A percentile compares a stretch with the other conserved stretches of the same genome.
Conservation (phyloP, 2,888 invertebrate genomes). For the Pristionchus entomophagus region DNA sequence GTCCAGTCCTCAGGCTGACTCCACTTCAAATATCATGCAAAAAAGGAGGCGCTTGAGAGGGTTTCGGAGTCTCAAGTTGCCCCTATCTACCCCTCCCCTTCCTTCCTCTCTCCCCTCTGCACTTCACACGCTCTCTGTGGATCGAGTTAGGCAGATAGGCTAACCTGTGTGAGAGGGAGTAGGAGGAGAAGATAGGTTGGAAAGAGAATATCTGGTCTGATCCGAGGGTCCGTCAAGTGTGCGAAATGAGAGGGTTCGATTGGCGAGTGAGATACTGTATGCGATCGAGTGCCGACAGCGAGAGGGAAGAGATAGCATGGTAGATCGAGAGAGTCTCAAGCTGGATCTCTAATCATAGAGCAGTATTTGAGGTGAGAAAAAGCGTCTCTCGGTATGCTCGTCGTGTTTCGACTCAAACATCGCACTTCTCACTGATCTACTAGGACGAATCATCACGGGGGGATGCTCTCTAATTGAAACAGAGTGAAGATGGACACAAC, state of each 20-base stretch:
- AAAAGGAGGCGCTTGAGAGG: background rate
- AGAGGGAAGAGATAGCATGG: background rate
- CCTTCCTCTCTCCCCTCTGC: background rate
- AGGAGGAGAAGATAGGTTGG: background rate
- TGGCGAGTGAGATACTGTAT: background rate
- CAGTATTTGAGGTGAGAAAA: conserved; percentile 27
- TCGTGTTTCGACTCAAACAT: conserved; percentile 22
- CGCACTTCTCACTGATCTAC: background rate
- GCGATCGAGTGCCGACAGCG: background rate
- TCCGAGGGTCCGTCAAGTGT: background rate
- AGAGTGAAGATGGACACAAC: conserved; percentile 13
- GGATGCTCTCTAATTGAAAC: conserved; percentile 8
- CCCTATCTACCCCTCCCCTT: background rate
- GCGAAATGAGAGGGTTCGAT: conserved; percentile 34
- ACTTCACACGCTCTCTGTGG: background rate
- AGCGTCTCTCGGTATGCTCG: background rate
- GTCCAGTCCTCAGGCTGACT: background rate
- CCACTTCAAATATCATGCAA: conserved; percentile 24
- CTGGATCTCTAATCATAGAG: conserved; percentile 19
- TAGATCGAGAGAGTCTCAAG: conserved; percentile 5
- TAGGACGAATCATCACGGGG: background rate
- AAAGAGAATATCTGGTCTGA: conserved; percentile 29
- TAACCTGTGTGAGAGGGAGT: conserved; percentile 8
- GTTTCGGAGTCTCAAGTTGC: background rate
- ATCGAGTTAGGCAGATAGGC: conserved; percentile 12